Conservation (phyloP, 1,140 invertebrate species). For the Lethrus apterus region DNA sequence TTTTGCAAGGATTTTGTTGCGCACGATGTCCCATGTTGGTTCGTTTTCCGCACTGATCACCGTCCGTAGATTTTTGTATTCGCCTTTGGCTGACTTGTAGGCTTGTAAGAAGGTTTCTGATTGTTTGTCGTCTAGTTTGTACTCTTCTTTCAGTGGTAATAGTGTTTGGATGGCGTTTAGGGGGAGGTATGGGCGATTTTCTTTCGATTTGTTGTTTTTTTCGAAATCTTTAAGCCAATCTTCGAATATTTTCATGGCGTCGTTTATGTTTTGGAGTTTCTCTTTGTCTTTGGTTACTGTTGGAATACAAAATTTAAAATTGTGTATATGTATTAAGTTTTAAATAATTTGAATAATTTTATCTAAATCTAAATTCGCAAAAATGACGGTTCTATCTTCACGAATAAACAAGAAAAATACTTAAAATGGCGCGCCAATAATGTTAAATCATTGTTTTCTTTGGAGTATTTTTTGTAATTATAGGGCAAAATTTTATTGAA, state of each 20-base stretch:
- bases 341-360: background rate
- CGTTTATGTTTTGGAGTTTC: conserved; percentile 58
- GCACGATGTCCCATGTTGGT: conserved; percentile 55
- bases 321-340: background rate
- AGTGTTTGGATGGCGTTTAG: conserved; percentile 37
- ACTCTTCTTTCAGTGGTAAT: conserved; percentile 34
- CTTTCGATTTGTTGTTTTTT: conserved; percentile 48
- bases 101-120: conserved; percentile 45
- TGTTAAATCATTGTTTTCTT: background rate
- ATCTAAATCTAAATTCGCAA: too few relatives aligned
- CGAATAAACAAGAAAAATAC: too few relatives aligned
- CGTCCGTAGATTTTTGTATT: conserved; percentile 57
- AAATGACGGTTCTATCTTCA: too few relatives aligned
- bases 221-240: conserved; percentile 58
- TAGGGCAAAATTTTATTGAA: too few relatives aligned
- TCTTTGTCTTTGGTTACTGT: conserved; percentile 56
- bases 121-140: conserved; percentile 34
- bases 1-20: conserved; percentile 49
- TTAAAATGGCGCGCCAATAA: background rate
- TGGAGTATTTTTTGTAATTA: background rate
- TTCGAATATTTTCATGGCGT: conserved; percentile 54
- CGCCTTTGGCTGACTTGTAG: conserved; percentile 50
- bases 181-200: conserved; percentile 54
- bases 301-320: conserved; percentile 18
- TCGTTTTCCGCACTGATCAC: conserved; percentile 46